Evolutionary conservation across 2,113 vertebrate species (phyloP), one percentile per base, ranked within the genome.

Genomic region (Steatornis caripensis): DNA sequence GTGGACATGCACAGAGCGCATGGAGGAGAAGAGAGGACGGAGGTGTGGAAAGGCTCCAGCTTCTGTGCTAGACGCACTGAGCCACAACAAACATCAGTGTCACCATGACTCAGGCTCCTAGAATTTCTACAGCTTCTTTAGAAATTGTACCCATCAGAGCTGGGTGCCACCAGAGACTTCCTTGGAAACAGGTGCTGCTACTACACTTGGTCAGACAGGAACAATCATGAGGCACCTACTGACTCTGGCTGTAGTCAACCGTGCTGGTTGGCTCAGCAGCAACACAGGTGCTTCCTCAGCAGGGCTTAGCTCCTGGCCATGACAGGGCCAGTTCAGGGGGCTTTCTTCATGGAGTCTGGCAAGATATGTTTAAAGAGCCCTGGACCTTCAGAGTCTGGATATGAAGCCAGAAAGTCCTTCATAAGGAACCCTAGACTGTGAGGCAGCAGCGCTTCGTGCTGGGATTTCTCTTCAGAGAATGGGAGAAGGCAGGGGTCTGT

Each of bases 21-120:
- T 19, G 26, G 34, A 48, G 11, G 30, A 24, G 26, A 82, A 34
- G 32, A 15, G 7, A 85, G 17, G 32, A 68, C 37, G 22, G 32
- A 49, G 32, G 9, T 26, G 55, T 0, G 0, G 55, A 48, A 24
- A 76, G 4, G 27, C 17, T 21, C 27, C 19, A 34, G 27, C 26
- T 55, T 79, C 54, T 64, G 23, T 20, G 37, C 15, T 10, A 30
- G 30, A 54, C n/a, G 12, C 23, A 14, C 32, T 11, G 22, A 43
- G 32, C 6, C 49, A 43, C 58, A 57, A 10, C 11, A 39, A 61
- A 70, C 18, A 69, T 9, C 16, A 17, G 9, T 43, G 32, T 69
- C 17, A 34, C 15, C 15, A 37, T 76, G 36, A 55, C 19, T 23
- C 0, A 2, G 34, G 16, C 14, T 64, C 36, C 23, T 39, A 49